phyloP scores from a whole-genome alignment of 2,888 invertebrate genomes.

The Escarpia spicata region DNA sequence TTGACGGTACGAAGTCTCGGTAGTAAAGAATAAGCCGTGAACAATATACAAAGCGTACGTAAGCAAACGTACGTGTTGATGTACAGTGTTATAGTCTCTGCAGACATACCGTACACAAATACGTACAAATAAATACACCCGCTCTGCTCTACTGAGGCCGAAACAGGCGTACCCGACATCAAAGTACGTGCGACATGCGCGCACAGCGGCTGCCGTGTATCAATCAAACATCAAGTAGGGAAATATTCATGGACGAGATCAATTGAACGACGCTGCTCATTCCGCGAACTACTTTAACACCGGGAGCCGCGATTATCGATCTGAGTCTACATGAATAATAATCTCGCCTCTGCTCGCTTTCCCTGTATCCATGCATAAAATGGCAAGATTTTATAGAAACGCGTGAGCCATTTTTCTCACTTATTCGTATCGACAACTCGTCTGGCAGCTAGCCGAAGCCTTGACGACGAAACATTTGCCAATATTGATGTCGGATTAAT shows the following conservation, averaged over 20 bases:
- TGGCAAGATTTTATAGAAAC: constrained; percentile 6
- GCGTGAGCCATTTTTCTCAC: neutral
- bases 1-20: too few species aligned
- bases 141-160: neutral
- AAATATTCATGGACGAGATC: constrained; percentile 16
- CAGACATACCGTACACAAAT: neutral
- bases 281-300: neutral
- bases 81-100: too few species aligned
- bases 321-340: neutral
- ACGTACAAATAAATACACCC: neutral
- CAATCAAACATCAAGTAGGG: neutral
- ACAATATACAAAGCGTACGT: too few species aligned
- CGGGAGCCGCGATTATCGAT: neutral
- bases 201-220: neutral
- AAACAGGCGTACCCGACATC: neutral
- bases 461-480: neutral
- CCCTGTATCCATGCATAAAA: neutral
- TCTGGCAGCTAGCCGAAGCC: neutral
- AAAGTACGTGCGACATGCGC: neutral
- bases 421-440: neutral
- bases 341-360: neutral
- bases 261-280: neutral
- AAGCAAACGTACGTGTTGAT: too few species aligned
- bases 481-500: neutral
- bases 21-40: too few species aligned